These are phyloP conservation scores for Noctua janthe DNA, from an alignment of 2,888 invertebrate species.

Conservation along the genomic window DNA sequence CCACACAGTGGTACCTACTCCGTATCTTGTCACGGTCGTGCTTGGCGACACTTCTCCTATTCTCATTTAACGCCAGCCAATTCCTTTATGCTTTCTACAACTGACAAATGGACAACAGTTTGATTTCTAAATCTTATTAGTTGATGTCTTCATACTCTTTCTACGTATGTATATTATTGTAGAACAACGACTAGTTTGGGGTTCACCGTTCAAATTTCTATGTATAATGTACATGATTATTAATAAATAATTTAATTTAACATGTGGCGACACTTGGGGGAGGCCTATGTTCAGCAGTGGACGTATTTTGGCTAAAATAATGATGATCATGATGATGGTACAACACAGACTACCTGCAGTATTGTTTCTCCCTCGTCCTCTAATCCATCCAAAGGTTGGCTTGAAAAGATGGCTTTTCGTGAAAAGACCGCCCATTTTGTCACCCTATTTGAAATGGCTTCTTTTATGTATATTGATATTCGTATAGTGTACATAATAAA, in stretches of 20 bases:
- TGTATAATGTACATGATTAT: too few relatives aligned
- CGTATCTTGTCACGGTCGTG: conserved; percentile 65
- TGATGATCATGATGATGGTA: too few relatives aligned
- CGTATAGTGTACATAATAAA: too few relatives aligned
- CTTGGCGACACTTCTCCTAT: conserved; percentile 60
- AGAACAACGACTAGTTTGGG: too few relatives aligned
- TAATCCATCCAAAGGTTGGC: neutral
- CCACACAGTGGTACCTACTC: conserved; percentile 30
- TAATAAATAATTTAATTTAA: too few relatives aligned
- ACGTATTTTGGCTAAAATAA: too few relatives aligned
- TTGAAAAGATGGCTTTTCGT: neutral
- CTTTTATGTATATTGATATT: too few relatives aligned
- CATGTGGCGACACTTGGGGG: too few relatives aligned
- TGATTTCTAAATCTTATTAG: conserved; percentile 59
- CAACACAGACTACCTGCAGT: too few relatives aligned
- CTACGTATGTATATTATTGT: neutral
- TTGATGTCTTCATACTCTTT: neutral
- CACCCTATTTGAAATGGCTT: neutral
- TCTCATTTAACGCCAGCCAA: conserved; percentile 74
- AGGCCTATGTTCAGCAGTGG: too few relatives aligned
- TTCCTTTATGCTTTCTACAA: conserved; percentile 77
- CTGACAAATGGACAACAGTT: conserved; percentile 59
- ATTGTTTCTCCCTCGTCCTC: neutral
- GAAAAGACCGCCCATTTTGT: neutral
- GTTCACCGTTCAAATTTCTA: too few relatives aligned